Percentiles rank a stretch among this genome's conserved stretches.
Conservation (phyloP, 2,113 vertebrate genomes). For the Larimichthys polyactis region DNA sequence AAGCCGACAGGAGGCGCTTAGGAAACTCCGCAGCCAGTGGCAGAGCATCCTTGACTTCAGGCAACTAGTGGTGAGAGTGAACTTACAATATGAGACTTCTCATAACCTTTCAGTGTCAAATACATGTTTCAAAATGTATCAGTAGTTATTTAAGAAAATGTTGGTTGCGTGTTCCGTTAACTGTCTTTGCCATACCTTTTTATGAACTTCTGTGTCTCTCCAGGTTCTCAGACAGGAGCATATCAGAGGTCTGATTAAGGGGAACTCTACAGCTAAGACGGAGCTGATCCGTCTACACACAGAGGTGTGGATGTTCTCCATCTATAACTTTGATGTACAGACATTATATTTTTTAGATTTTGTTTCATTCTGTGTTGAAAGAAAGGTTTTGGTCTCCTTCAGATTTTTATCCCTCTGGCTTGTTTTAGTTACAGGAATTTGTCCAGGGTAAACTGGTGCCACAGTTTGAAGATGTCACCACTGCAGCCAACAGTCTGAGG, state of each 20-base stretch:
- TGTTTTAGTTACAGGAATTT: slow-evolving; percentile 77
- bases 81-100: background rate
- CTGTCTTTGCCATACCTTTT: background rate
- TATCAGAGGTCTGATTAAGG: slow-evolving; percentile 84
- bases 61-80: slow-evolving; percentile 80
- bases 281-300: slow-evolving; percentile 74
- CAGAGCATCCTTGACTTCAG: slow-evolving; percentile 86
- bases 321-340: slow-evolving; percentile 3
- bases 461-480: slow-evolving; percentile 64
- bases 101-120: background rate
- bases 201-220: slow-evolving; percentile 6
- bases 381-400: background rate
- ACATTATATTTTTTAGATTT: background rate
- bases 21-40: slow-evolving; percentile 84
- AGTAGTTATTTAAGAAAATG: background rate
- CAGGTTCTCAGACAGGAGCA: slow-evolving; percentile 85
- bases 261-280: slow-evolving; percentile 80
- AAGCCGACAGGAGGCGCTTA: slow-evolving; percentile 78
- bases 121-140: slow-evolving; percentile 2
- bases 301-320: slow-evolving; percentile 74
- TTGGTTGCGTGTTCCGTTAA: background rate
- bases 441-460: slow-evolving; percentile 69
- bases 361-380: background rate
- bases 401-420: slow-evolving; percentile 7
- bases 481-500: slow-evolving; percentile 66